Evolutionary conservation across 2,797 vertebrate species (phyloP).

Genomic region (Premnoplex brunnescens): DNA sequence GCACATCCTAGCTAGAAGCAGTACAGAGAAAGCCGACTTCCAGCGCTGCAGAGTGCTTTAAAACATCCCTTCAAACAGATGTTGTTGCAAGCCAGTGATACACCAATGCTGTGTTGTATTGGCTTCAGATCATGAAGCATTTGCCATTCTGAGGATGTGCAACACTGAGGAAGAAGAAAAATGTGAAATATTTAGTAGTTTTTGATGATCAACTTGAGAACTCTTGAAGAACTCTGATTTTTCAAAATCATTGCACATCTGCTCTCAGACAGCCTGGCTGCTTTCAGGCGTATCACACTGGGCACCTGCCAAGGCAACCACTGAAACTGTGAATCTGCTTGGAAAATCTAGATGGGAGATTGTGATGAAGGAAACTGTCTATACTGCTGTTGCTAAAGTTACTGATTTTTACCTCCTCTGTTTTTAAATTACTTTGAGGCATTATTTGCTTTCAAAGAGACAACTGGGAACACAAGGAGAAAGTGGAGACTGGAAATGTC

Average conservation of each 20-base stretch:
- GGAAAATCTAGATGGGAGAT: slow-evolving; percentile 4
- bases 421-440: not conserved
- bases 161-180: not conserved
- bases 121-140: not conserved
- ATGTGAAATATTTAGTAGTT: not conserved
- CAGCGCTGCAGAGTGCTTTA: slow-evolving; percentile 8
- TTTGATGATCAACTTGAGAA: not conserved
- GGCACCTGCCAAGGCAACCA: not conserved
- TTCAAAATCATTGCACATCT: not conserved
- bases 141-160: not conserved
- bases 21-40: not conserved
- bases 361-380: not conserved
- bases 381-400: not conserved
- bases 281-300: not conserved
- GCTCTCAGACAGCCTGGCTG: slow-evolving; percentile 4
- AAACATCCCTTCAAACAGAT: not conserved
- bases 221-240: not conserved
- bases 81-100: not conserved
- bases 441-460: not conserved
- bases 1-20: slow-evolving; percentile 37
- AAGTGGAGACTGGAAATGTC: not conserved
- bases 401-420: slow-evolving; percentile 29
- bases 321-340: not conserved
- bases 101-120: not conserved
- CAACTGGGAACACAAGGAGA: not conserved